Base-by-base conservation (phyloP, 2,797 vertebrate species). In the Acipenser oxyrinchus region DNA sequence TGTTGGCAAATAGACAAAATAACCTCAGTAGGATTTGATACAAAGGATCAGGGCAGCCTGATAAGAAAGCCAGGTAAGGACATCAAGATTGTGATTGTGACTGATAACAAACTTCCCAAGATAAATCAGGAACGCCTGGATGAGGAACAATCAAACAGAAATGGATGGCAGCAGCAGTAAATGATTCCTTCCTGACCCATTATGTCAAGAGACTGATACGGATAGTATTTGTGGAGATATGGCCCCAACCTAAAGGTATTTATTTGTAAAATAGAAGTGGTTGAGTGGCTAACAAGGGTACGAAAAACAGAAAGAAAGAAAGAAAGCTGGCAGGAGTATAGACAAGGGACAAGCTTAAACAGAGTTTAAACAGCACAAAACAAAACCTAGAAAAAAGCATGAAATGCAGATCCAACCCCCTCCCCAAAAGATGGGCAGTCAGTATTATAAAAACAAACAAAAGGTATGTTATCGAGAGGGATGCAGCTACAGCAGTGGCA, bases 11-110 rank as follows among this genome's bases (percentile, higher is more conserved):
- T 10, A 62, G 23, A 49, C 65, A 18, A 63, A 67, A 77, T 70
- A 74, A 83, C 5, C 37, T 73, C 78, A 80, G 68, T 69, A 37
- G 67, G 71, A 9, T 51, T 18, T 37, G 53, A 66, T 49, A 18
- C 50, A 11, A 53, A 75, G 65, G 68, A 73, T 49, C 18, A 69
- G 66, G 51, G 73, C 62, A 71, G 72, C 70, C 81, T 78, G 79
- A 87, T 85, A 84, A 82, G 79, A 71, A 49, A 78, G 79, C 76
- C 75, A 72, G 76, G 84, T 80, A 72, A 72, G 73, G 77, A 82
- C 75, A 78, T 81, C 80, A 69, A 75, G 77, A 81, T 79, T 79
- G 78, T 73, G 70, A 73, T 76, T 72, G 70, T 76, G 62, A 55
- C n/a, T n/a, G 3, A 1, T 72, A 10, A 49, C 18, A 64, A 65